Evolutionary conservation across 2,113 vertebrate species (phyloP).

Genomic region (Tautogolabrus adspersus): DNA sequence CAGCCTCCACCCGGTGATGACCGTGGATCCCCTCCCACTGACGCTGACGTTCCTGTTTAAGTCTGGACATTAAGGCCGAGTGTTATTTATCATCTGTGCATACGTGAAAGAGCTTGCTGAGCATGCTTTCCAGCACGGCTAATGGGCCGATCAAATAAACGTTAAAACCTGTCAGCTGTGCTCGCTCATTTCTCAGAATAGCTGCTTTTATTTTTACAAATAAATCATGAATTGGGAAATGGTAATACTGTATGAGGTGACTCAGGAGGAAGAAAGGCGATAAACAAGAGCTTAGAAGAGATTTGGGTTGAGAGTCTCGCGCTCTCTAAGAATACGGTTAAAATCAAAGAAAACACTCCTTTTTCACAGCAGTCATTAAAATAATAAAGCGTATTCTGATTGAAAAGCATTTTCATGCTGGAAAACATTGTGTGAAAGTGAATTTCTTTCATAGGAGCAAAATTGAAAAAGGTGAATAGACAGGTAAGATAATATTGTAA

Average conservation of each 20-base stretch:
- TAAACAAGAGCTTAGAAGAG: slow-evolving; percentile 4
- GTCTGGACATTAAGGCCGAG: slow-evolving; percentile 80
- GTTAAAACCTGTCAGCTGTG: slow-evolving; percentile 35
- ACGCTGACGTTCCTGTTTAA: slow-evolving; percentile 83
- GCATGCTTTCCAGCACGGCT: slow-evolving; percentile 15
- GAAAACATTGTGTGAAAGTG: slow-evolving; percentile 7
- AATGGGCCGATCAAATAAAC: slow-evolving; percentile 52
- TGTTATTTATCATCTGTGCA: slow-evolving; percentile 55
- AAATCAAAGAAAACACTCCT: neutral
- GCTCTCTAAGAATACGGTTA: neutral
- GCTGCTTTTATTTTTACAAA: neutral
- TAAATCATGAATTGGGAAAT: neutral
- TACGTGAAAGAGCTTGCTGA: slow-evolving; percentile 32
- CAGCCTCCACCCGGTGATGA: slow-evolving; percentile 91
- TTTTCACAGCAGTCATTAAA: slow-evolving; percentile 8
- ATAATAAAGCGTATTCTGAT: slow-evolving; percentile 23
- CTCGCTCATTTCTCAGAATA: slow-evolving; percentile 21
- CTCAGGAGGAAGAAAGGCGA: slow-evolving; percentile 7
- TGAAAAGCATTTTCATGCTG: slow-evolving; percentile 30
- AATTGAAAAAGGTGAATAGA: slow-evolving; percentile 22
- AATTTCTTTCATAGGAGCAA: slow-evolving; percentile 22
- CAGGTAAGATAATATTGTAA: slow-evolving; percentile 12
- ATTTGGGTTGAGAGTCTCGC: neutral
- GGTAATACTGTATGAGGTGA: neutral
- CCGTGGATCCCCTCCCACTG: slow-evolving; percentile 90